Evolutionary conservation across 2,113 vertebrate species (phyloP).

Genomic region (Sebastes schlegelii): DNA sequence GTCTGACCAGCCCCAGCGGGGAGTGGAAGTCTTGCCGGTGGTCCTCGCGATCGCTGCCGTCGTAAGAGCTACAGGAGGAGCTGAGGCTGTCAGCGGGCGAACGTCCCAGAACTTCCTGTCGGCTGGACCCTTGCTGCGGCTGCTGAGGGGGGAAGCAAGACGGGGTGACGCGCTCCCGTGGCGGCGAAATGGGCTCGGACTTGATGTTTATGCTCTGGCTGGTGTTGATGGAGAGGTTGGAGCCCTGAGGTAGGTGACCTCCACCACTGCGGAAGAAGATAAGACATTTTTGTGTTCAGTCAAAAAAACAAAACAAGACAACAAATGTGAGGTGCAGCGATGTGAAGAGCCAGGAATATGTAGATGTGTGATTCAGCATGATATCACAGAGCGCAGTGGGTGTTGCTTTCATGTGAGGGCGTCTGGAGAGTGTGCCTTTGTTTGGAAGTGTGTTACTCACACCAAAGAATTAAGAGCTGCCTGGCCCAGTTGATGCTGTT

Average conservation of each 20-base stretch:
- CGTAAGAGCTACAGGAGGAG: constrained; percentile 98
- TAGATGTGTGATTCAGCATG: constrained; percentile 70
- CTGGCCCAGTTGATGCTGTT: constrained; percentile 96
- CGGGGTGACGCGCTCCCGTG: constrained; percentile 92
- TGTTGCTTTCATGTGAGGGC: constrained; percentile 71
- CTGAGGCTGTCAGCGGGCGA: constrained; percentile 98
- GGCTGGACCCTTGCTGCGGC: constrained; percentile 84
- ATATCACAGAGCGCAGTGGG: constrained; percentile 71
- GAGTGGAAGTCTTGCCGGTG: constrained; percentile 94
- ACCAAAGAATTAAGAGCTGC: constrained; percentile 96
- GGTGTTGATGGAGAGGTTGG: constrained; percentile 95
- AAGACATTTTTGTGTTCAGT: constrained; percentile 35
- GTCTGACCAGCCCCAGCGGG: constrained; percentile 89
- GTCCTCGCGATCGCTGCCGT: constrained; percentile 96
- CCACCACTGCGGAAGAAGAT: constrained; percentile 85
- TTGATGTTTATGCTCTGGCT: constrained; percentile 98
- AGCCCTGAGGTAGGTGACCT: constrained; percentile 97
- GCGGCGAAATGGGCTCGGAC: constrained; percentile 97
- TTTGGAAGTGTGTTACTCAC: constrained; percentile 89
- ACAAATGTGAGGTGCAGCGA: constrained; percentile 27
- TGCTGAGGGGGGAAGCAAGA: constrained; percentile 90
- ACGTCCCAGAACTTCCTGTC: constrained; percentile 93
- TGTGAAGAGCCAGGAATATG: constrained; percentile 44
- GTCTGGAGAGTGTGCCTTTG: constrained; percentile 75
- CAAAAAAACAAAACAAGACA: constrained; percentile 28